phyloP scores from a whole-genome alignment of 2,113 vertebrate genomes.

The Pterocles orientalis region DNA sequence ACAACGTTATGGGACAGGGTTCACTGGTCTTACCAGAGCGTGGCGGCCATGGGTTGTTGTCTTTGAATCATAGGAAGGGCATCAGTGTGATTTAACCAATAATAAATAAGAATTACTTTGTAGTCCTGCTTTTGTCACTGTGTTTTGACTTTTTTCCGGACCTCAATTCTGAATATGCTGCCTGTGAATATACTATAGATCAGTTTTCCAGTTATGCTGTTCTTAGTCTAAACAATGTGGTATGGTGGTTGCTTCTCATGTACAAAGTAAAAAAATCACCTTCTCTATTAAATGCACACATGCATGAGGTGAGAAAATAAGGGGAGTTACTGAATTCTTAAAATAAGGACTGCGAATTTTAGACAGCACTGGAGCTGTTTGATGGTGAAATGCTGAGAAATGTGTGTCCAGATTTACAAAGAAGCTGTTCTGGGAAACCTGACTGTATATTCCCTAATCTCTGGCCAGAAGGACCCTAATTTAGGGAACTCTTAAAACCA shows the following conservation, averaged over 20 bases:
- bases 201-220: neutral
- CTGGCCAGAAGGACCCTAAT: neutral
- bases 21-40: rapidly evolving
- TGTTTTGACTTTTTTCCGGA: neutral
- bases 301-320: neutral
- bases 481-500: neutral
- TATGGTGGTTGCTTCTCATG: neutral
- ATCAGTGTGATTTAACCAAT: neutral
- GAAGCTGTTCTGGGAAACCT: neutral
- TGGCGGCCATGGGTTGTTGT: neutral
- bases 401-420: neutral
- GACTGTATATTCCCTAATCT: neutral
- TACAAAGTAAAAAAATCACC: neutral
- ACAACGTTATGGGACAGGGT: neutral
- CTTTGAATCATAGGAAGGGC: neutral
- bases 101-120: neutral
- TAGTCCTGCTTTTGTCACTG: neutral
- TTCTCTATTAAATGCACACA: neutral
- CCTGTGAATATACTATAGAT: neutral
- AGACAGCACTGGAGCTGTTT: neutral
- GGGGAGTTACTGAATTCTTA: neutral
- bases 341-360: neutral
- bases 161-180: neutral
- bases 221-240: neutral
- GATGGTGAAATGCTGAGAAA: neutral